A percentile compares a stretch with the other conserved stretches of the same genome.
Conservation (phyloP, 2,888 invertebrate genomes). For the Heliconius sara region DNA sequence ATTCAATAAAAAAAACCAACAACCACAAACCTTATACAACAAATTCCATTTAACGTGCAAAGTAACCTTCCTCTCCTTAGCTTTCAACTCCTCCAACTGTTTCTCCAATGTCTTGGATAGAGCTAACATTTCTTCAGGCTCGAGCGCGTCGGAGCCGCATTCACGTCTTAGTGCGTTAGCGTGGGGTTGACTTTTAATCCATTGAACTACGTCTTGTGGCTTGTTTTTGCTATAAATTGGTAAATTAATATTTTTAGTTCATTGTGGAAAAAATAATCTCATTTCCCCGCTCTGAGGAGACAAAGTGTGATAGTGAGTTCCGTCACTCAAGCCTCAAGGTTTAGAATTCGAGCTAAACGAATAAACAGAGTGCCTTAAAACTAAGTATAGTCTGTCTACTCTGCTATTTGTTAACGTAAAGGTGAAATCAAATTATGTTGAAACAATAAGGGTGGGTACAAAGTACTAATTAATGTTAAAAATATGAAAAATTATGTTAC, state of each 20-base stretch:
- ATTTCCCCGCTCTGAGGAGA: too few relatives aligned
- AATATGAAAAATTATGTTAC: not conserved
- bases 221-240: conserved; percentile 61
- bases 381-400: too few relatives aligned
- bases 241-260: not conserved
- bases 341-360: not conserved
- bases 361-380: too few relatives aligned
- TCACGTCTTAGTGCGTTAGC: conserved; percentile 84
- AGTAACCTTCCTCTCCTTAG: conserved; percentile 79
- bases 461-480: not conserved
- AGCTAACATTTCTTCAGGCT: conserved; percentile 84
- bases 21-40: conserved; percentile 85
- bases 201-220: conserved; percentile 83
- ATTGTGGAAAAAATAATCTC: not conserved
- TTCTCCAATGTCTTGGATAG: conserved; percentile 65
- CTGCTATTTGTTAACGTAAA: too few relatives aligned
- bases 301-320: not conserved
- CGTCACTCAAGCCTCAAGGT: not conserved
- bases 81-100: conserved; percentile 61
- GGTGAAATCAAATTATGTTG: too few relatives aligned
- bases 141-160: conserved; percentile 89
- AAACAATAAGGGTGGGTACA: not conserved
- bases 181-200: conserved; percentile 90
- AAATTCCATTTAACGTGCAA: conserved; percentile 92
- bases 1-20: not conserved